Conservation (phyloP, 2,113 vertebrate genomes). For the Probosciger aterrimus region DNA sequence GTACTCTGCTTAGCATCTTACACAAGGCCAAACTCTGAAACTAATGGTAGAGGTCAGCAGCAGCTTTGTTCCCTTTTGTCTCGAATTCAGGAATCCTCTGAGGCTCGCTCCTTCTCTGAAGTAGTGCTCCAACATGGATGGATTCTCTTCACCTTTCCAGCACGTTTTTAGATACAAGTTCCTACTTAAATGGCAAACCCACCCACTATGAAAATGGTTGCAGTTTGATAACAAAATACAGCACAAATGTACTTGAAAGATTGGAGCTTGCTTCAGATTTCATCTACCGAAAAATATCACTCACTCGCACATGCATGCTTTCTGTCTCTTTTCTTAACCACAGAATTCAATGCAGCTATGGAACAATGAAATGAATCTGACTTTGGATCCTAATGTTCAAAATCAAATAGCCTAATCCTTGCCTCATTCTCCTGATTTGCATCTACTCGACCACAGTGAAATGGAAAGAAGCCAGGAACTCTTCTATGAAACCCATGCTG, state of each 20-base stretch:
- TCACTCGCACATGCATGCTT: fast-evolving
- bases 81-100: not conserved
- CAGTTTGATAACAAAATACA: not conserved
- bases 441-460: not conserved
- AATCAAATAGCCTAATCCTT: not conserved
- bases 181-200: not conserved
- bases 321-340: not conserved
- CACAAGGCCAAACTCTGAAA: not conserved
- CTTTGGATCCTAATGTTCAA: not conserved
- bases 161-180: not conserved
- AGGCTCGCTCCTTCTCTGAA: not conserved
- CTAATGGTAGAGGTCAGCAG: not conserved
- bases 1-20: not conserved
- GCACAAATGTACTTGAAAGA: not conserved
- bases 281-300: not conserved
- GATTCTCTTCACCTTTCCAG: not conserved
- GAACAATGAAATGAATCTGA: not conserved
- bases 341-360: not conserved
- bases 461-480: not conserved
- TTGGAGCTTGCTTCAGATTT: not conserved
- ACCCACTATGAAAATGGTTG: not conserved
- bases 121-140: fast-evolving
- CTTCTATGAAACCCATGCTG: not conserved
- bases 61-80: not conserved
- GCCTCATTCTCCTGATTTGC: not conserved